Conservation (phyloP, 64 coral and sea anemone genomes). For the Dendronephthya gigantea region DNA sequence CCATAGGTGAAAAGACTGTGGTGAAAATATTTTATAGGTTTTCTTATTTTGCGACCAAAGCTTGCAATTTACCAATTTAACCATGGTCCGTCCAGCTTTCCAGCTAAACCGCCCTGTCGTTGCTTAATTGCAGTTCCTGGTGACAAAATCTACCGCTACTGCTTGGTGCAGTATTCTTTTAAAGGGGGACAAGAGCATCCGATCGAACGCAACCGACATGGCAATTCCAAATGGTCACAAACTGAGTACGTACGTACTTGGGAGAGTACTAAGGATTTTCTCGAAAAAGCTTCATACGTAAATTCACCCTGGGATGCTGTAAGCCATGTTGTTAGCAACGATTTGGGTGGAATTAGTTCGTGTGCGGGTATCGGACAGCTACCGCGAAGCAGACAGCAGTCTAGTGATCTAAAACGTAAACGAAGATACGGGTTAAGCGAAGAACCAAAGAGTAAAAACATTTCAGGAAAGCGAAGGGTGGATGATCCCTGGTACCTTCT, state of each 20-base stretch:
- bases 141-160: conserved; percentile 31
- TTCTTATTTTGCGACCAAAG: no score
- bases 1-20: no score
- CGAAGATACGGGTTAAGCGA: neutral
- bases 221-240: conserved; percentile 28
- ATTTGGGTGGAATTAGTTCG: conserved; percentile 32
- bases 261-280: conserved; percentile 33
- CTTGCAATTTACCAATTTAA: no score
- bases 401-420: conserved; percentile 27
- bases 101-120: no score
- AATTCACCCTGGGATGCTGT: conserved; percentile 41
- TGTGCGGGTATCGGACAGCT: conserved; percentile 41
- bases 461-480: conserved; percentile 16
- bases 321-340: conserved; percentile 20
- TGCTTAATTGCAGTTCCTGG: no score
- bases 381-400: conserved; percentile 37
- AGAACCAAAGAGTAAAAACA: conserved; percentile 9
- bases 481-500: conserved; percentile 44
- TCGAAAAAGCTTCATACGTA: conserved; percentile 5
- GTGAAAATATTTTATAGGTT: no score
- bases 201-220: conserved; percentile 25
- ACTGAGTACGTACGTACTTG: conserved; percentile 37
- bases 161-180: conserved; percentile 43
- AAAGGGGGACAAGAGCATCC: conserved; percentile 40
- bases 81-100: no score